Percentiles rank a stretch among this genome's conserved stretches.
Conservation (phyloP, 2,113 vertebrate species). For the Glaucomys volans region DNA sequence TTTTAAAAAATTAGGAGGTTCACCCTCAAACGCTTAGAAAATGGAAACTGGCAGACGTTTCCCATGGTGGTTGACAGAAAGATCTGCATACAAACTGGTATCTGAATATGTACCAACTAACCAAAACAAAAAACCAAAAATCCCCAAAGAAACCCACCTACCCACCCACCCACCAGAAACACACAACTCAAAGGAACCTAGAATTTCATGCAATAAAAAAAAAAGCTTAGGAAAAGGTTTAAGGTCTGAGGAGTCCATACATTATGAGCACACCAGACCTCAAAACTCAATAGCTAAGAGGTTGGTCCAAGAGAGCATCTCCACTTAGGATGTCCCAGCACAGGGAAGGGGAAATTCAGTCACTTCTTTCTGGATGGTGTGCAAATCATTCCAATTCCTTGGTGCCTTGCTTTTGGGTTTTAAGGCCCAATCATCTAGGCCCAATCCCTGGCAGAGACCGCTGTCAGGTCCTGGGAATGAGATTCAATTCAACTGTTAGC, state of each 20-base stretch:
- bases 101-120: conserved; percentile 83
- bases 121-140: conserved; percentile 22
- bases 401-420: conserved; percentile 82
- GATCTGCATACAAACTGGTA: conserved; percentile 82
- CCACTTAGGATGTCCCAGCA: conserved; percentile 63
- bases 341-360: conserved; percentile 43
- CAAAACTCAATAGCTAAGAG: conserved; percentile 81
- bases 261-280: conserved; percentile 83
- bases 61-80: conserved; percentile 82
- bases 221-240: conserved; percentile 51
- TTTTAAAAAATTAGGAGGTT: conserved; percentile 80
- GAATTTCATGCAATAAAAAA: conserved; percentile 76
- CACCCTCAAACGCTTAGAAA: conserved; percentile 86
- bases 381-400: conserved; percentile 83
- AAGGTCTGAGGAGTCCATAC: conserved; percentile 78
- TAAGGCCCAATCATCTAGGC: conserved; percentile 80
- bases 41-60: conserved; percentile 81
- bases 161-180: not conserved
- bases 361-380: conserved; percentile 82
- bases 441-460: conserved; percentile 51
- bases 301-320: conserved; percentile 76
- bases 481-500: conserved; percentile 71
- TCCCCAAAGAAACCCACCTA: not conserved
- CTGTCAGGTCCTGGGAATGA: conserved; percentile 67
- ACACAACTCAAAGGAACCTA: conserved; percentile 70